Evolutionary conservation across 35 echinoderm and acorn worm species (phyloP).

Genomic region (Strongylocentrotus purpuratus): DNA sequence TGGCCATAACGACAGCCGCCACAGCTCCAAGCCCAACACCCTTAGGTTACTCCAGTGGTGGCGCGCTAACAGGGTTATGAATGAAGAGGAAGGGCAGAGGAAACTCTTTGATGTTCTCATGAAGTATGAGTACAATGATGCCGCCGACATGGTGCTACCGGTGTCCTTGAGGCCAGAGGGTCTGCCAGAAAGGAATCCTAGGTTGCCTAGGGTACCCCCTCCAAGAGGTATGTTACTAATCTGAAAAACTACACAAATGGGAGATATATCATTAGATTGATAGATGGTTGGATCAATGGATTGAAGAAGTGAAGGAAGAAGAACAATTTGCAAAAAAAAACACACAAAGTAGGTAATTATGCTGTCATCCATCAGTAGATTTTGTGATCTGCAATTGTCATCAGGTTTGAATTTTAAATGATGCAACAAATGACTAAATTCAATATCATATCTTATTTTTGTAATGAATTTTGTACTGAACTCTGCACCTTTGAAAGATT

Average conservation of each 20-base stretch:
- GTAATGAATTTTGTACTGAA: too few species aligned
- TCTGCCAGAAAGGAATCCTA: neutral
- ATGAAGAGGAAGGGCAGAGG: neutral
- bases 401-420: too few species aligned
- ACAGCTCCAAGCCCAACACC: neutral
- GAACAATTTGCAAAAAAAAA: too few species aligned
- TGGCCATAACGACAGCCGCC: neutral
- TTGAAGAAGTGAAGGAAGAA: too few species aligned
- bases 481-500: too few species aligned
- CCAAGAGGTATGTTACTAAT: neutral
- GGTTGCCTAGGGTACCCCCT: neutral
- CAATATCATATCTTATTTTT: too few species aligned
- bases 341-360: too few species aligned
- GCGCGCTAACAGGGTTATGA: neutral
- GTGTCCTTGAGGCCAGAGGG: neutral
- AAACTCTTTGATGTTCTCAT: slow-evolving; percentile 1
- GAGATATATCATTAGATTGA: neutral
- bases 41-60: slow-evolving; percentile 22
- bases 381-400: too few species aligned
- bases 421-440: too few species aligned
- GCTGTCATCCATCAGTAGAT: too few species aligned
- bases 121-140: neutral
- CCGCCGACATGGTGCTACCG: neutral
- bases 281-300: neutral
- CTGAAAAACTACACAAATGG: neutral